Evolutionary conservation across 2,113 vertebrate species (phyloP).

Genomic region (Castor canadensis): DNA sequence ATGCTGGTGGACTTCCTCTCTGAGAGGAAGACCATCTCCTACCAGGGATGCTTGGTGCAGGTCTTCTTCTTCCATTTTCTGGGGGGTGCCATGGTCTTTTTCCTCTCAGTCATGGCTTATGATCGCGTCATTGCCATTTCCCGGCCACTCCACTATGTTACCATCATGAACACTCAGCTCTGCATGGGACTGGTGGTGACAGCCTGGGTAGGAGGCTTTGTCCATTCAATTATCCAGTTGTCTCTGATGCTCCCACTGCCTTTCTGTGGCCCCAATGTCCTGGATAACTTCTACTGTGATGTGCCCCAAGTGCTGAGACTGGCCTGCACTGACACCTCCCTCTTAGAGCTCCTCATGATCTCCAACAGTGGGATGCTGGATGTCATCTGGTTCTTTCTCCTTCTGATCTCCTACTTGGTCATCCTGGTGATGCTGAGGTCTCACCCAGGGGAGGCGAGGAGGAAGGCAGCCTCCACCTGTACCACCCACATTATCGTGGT

Average conservation of each 20-base stretch:
- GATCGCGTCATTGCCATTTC: conserved; percentile 73
- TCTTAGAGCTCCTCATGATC: conserved; percentile 72
- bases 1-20: conserved; percentile 74
- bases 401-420: conserved; percentile 61
- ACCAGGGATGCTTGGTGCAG: conserved; percentile 71
- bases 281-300: conserved; percentile 77
- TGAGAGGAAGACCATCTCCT: conserved; percentile 67
- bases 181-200: conserved; percentile 51
- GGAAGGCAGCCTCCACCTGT: conserved; percentile 73
- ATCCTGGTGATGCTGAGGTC: conserved; percentile 67
- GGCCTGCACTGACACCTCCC: conserved; percentile 61
- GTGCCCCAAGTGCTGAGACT: conserved; percentile 69
- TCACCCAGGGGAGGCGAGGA: background rate
- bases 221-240: conserved; percentile 57
- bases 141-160: conserved; percentile 50
- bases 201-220: conserved; percentile 43
- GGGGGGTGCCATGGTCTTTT: conserved; percentile 67
- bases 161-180: conserved; percentile 47
- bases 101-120: conserved; percentile 75
- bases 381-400: conserved; percentile 66
- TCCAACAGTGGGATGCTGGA: conserved; percentile 73
- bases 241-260: conserved; percentile 55
- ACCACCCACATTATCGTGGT: conserved; percentile 71
- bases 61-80: conserved; percentile 75
- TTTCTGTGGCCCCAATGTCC: conserved; percentile 74